These are phyloP conservation scores for Athetis lepigone DNA, from an alignment of 2,888 invertebrate species.

Conservation along the genomic window DNA sequence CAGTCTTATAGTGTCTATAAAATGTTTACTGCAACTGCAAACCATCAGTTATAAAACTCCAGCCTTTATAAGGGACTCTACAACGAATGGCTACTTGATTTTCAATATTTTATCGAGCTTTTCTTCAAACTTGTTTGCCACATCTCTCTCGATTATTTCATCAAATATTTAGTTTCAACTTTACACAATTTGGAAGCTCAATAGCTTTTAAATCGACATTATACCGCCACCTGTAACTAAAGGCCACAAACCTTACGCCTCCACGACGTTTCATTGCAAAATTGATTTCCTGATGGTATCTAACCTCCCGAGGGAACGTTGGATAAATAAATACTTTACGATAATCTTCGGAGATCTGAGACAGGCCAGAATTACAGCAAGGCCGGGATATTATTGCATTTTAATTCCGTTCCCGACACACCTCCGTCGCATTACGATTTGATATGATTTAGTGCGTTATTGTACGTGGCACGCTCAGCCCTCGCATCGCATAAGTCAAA, in stretches of 20 bases:
- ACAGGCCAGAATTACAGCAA: slow-evolving; percentile 86
- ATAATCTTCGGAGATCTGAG: slow-evolving; percentile 87
- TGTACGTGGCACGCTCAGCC: slow-evolving; percentile 74
- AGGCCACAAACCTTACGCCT: slow-evolving; percentile 84
- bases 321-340: slow-evolving; percentile 90
- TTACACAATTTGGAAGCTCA: slow-evolving; percentile 62
- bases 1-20: slow-evolving; percentile 37
- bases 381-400: slow-evolving; percentile 88
- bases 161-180: slow-evolving; percentile 22
- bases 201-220: slow-evolving; percentile 76
- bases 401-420: slow-evolving; percentile 86
- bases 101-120: slow-evolving; percentile 3
- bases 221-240: slow-evolving; percentile 80
- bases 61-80: not conserved
- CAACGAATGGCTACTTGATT: not conserved
- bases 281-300: slow-evolving; percentile 90
- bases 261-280: slow-evolving; percentile 86
- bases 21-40: slow-evolving; percentile 14
- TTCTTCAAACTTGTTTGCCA: not conserved
- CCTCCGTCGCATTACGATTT: slow-evolving; percentile 85
- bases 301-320: slow-evolving; percentile 85
- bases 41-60: not conserved
- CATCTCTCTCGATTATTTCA: not conserved
- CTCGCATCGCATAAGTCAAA: slow-evolving; percentile 76
- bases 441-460: slow-evolving; percentile 87